Evolutionary conservation across 2,113 vertebrate genomes (phyloP), one percentile per base, ranked within the genome.

Genomic region (Archocentrus centrarchus): DNA sequence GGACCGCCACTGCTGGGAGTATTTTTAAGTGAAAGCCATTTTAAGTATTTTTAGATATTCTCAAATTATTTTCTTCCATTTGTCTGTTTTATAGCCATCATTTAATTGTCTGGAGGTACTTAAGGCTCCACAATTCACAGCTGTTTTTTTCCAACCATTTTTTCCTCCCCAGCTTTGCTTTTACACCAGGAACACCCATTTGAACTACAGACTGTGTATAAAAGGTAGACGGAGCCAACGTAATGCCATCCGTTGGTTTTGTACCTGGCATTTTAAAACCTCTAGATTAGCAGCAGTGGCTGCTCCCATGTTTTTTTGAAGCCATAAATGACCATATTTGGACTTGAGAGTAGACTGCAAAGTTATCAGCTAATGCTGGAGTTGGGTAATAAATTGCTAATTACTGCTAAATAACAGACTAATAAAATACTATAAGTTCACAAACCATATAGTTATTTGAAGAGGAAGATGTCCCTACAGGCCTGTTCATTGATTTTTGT

Each of bases 41-140:
- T 24, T 22, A 77, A 73, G 37, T 75, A 39, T 83, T 85, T 80
- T 57, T 22, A 53, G 17, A 79, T 22, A 14, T 59, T 22, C 47
- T 73, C 15, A 61, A 77, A 70, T 70, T 59, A 32, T 3, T 22
- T 8, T 15, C 24, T 44, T 47, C 44, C 10, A 4, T 60, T 68
- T 66, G 62, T 20, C 30, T 70, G 27, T 81, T 66, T 75, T 37
- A 20, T 39, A 44, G 73, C 17, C 2, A 3, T 3, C 7, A 15
- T 76, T 37, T 60, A 59, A 64, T 24, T 86, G 30, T 39, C 59
- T 47, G 1, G 14, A 59, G 18, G 13, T 47, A 13, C 55, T 86
- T 50, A 9, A 58, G 47, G 8, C 5, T 39, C 20, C 22, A 24
- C 53, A n/a, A 15, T 24, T 66, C 41, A 13, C 14, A 50, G 6